Base-by-base conservation (phyloP, 2,888 invertebrate genomes). In the Cistogaster globosa region DNA sequence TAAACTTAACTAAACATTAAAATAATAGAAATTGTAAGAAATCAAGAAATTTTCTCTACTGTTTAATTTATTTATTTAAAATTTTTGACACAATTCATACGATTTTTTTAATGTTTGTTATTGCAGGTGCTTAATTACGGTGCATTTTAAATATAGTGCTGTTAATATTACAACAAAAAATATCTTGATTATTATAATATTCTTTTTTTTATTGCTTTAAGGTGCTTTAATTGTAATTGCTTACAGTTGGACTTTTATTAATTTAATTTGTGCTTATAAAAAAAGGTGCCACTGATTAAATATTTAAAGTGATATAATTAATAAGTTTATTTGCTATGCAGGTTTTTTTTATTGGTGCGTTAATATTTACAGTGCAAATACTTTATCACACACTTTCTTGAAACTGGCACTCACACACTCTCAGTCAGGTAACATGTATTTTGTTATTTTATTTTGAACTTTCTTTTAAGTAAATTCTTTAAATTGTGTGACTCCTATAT, bases 241-340 rank as follows among this genome's bases (percentile, higher is more conserved):
- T 80, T 74, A 45, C 65, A 60, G 68, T 72, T 72, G 51, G 32
- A 32, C 20, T 62, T 65, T 26, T 48, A 67, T 74, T 60, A 32
- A 74, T 75, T 79, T 57, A 76, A 74, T 78, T 81, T 79, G 69
- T 85, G 57, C 71, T 71, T n/a, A 62, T 68, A 48, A 58, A 76
- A 26, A 85, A 80, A 58, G 68, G 84, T 72, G 69, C 72, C 75
- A 75, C 69, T 75, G 62, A 69, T 71, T 4, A 18, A 20, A 22
- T 18, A 20, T 82, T 75, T 53, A 55, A 81, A 75, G 75, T 81
- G 75, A 36, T 55, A 51, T 69, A 69, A 58, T 76, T 71, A 51
- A 62, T 72, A 67, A 42, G 45, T 1, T 57, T 58, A 36, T 60
- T 77, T 63, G 51, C 57, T 77, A 53, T 69, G 38, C 14, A 77